Evolutionary conservation across 2,797 vertebrate genomes (phyloP), one percentile per base, ranked within the genome.

Genomic region (Macroramphosus scolopax): DNA sequence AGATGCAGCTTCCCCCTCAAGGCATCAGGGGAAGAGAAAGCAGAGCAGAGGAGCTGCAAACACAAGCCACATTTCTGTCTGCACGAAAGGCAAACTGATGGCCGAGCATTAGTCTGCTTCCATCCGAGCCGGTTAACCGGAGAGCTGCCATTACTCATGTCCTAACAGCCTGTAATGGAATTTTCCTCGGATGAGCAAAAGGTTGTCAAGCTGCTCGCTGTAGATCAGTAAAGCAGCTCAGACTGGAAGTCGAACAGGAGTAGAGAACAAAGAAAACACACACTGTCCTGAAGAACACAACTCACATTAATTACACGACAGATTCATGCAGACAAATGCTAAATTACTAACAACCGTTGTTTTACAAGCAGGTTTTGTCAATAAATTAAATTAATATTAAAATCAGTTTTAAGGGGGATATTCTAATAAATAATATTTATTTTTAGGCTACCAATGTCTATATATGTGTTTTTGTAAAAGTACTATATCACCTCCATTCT

Each of bases 161-260:
- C 79, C 71, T 78, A 85, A 85, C 80, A 77, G 76, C 67, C 70
- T 57, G 51, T 87, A 89, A 89, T 88, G 83, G 83, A 87, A 90
- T 90, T 87, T 87, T 85, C 82, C 79, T 76, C 59, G 60, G 85
- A 87, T 86, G 82, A 88, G 83, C 76, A 81, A 84, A 75, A 81
- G 80, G 83, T 77, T 85, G 83, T 86, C 82, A 80, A 77, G 62
- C 45, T 47, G 49, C 67, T 72, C 29, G 51, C 52, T 31, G 58
- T 51, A 74, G 76, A 72, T 63, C 67, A 67, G 51, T 50, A 47
- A 51, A 65, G 58, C 67, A 48, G 65, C 66, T 65, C 51, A 25
- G 65, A 17, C 74, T 6, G 20, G 20, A 22, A 6, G 20, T 3
- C 6, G 20, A 22, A 6, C 20, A 6, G 20, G 20, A 22, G 20